Conservation (phyloP, 92 coral and sea anemone genomes). For the Pocillopora meandrina region DNA sequence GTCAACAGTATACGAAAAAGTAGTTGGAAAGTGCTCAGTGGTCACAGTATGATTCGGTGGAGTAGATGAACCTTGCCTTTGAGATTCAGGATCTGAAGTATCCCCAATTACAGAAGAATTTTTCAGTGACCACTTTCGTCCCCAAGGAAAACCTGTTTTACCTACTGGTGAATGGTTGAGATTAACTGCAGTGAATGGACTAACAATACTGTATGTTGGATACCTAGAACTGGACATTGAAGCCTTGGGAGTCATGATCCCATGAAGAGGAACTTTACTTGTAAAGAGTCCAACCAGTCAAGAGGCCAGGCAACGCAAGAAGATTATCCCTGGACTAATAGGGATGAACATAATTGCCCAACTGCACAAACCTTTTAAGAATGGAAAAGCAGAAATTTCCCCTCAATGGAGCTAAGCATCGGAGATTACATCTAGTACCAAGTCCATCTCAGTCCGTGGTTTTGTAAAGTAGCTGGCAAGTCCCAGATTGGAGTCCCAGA, state of each 20-base stretch:
- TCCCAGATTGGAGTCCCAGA: slow-evolving; percentile 42
- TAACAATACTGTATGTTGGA: slow-evolving; percentile 44
- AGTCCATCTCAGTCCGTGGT: slow-evolving; percentile 35
- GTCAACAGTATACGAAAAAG: slow-evolving; percentile 44
- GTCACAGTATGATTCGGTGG: slow-evolving; percentile 52
- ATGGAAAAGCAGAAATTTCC: slow-evolving; percentile 16
- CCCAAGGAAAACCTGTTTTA: slow-evolving; percentile 60
- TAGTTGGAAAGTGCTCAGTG: slow-evolving; percentile 61
- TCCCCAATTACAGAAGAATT: slow-evolving; percentile 61
- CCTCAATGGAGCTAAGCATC: slow-evolving; percentile 48
- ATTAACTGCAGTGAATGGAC: slow-evolving; percentile 53
- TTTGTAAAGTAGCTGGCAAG: slow-evolving; percentile 58
- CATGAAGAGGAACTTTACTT: slow-evolving; percentile 33
- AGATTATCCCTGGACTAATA: slow-evolving; percentile 26
- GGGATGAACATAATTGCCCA: slow-evolving; percentile 39
- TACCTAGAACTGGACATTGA: slow-evolving; percentile 48
- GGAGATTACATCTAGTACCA: slow-evolving; percentile 27
- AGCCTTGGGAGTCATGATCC: slow-evolving; percentile 30
- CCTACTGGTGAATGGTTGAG: slow-evolving; percentile 49
- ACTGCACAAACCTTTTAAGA: slow-evolving; percentile 29
- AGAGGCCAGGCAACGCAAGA: slow-evolving; percentile 2
- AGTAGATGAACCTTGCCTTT: slow-evolving; percentile 38
- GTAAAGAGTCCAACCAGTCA: slow-evolving; percentile 21
- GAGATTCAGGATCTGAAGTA: slow-evolving; percentile 70
- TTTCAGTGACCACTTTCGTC: slow-evolving; percentile 54